phyloP scores from a whole-genome alignment of 1,140 invertebrate genomes.

The Leptopilina boulardi region DNA sequence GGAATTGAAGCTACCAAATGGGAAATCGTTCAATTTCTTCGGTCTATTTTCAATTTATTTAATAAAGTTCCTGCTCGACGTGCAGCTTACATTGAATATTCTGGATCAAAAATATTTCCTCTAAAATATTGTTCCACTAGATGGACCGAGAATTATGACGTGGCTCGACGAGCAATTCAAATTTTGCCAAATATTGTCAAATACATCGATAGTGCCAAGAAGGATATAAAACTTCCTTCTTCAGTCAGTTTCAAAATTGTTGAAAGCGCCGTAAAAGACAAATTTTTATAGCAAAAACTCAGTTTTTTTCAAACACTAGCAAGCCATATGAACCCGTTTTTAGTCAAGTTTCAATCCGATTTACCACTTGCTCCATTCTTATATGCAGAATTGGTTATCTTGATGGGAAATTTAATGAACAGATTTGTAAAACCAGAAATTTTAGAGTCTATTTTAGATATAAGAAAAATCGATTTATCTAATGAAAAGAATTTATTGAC shows the following conservation, averaged over 20 bases:
- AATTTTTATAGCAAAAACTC: background rate
- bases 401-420: background rate
- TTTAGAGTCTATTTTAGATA: background rate
- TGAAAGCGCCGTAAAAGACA: background rate
- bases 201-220: slow-evolving; percentile 37
- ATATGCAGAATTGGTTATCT: background rate
- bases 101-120: slow-evolving; percentile 38
- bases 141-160: slow-evolving; percentile 45
- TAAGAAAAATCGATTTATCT: background rate
- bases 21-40: slow-evolving; percentile 41
- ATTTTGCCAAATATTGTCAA: slow-evolving; percentile 32
- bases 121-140: slow-evolving; percentile 43
- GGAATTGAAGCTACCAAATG: slow-evolving; percentile 35
- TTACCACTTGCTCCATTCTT: background rate
- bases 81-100: slow-evolving; percentile 36
- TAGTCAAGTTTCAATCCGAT: background rate
- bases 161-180: slow-evolving; percentile 36
- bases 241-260: slow-evolving; percentile 38
- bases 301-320: background rate
- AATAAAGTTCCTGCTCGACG: slow-evolving; percentile 39
- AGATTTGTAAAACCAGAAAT: background rate
- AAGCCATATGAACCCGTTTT: slow-evolving; percentile 15
- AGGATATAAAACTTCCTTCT: slow-evolving; percentile 6
- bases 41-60: slow-evolving; percentile 36
- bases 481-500: background rate